Base-by-base conservation (phyloP, 2,113 vertebrate genomes). In the Dermatemys mawii region DNA sequence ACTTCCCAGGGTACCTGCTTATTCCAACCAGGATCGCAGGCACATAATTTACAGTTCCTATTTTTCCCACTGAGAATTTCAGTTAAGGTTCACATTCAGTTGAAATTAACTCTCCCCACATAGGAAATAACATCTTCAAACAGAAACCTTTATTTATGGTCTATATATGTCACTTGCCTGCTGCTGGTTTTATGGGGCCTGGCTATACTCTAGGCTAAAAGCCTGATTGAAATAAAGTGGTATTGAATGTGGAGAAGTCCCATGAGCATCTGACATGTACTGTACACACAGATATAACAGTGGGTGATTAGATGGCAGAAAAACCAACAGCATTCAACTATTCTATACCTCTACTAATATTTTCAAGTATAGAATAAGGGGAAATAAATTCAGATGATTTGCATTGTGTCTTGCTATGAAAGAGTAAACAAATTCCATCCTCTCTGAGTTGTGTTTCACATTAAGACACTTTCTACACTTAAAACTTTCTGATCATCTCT, bases 221-320 rank as follows among this genome's bases (percentile, higher is more conserved):
- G 92, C 55, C 63, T 90, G 9, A 91, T 80, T 93, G 93, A 96
- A 95, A 96, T 89, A 90, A 95, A 85, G 94, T 94, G 70, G 92
- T 96, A 91, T 94, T 96, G 91, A 95, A 90, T 80, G 93, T 97
- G 95, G 95, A 97, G 85, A 87, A 41, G 80, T 85, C 94, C 84
- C 95, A 93, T 0, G 0, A 95, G 63, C 82, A 90, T 91, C 49
- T 82, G 92, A 95, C 89, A 89, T 93, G 92, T 96, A 54, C 80
- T 92, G 84, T 84, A 63, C 55, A 78, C 78, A 87, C 12, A 87
- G 92, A 81, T 78, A 96, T 94, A 94, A 96, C 82, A 96, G 82
- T 86, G 92, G 50, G 81, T 92, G 93, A 94, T 51, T 80, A 89
- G 93, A 48, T 82, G 92, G 73, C 88, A 91, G 90, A 96, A 87